These are phyloP conservation scores for Lithosia quadra DNA, from an alignment of 2,888 invertebrate species.

Conservation along the genomic window DNA sequence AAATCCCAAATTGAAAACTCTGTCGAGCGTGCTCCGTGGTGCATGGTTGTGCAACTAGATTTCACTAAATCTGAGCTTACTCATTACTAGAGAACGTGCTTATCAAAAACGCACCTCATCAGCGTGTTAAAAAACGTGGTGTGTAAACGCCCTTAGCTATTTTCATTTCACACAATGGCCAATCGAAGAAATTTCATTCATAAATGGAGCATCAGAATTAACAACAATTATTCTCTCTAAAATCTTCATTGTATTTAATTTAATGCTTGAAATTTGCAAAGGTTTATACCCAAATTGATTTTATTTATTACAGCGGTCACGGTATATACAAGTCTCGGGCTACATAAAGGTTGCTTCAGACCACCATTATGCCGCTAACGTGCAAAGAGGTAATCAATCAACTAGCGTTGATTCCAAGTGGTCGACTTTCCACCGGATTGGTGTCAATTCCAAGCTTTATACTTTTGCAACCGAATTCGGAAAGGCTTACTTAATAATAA, in stretches of 20 bases:
- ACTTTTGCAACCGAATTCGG: constrained; percentile 22
- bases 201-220: background rate
- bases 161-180: too few relatives aligned
- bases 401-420: constrained; percentile 39
- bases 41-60: too few relatives aligned
- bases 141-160: too few relatives aligned
- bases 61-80: too few relatives aligned
- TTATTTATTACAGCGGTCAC: constrained; percentile 20
- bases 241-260: constrained; percentile 22
- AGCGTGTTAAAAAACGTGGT: too few relatives aligned
- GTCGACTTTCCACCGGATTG: constrained; percentile 33
- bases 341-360: constrained; percentile 23
- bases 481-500: constrained; percentile 30
- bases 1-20: too few relatives aligned
- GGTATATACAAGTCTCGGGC: background rate
- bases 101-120: too few relatives aligned
- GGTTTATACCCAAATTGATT: constrained; percentile 18
- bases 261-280: constrained; percentile 21
- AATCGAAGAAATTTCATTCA: too few relatives aligned
- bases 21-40: too few relatives aligned
- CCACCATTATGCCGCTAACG: constrained; percentile 29
- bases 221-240: constrained; percentile 18
- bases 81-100: too few relatives aligned
- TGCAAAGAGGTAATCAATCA: constrained; percentile 47
- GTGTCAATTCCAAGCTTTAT: constrained; percentile 34